Conservation (phyloP, 2,113 vertebrate genomes). For the Bubo blakistoni region DNA sequence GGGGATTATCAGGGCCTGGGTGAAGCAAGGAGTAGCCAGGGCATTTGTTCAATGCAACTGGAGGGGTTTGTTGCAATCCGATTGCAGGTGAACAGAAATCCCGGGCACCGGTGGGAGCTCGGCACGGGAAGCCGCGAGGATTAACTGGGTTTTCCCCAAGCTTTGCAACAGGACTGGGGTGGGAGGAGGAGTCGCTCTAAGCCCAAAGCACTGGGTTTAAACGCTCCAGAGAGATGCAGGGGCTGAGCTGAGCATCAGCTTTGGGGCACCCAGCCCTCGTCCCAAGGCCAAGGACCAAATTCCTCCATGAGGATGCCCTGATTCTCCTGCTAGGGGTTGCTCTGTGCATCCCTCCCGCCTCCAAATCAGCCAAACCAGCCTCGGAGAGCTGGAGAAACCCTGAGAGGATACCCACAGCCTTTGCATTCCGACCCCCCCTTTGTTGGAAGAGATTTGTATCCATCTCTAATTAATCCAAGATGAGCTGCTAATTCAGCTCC, state of each 20-base stretch:
- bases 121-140: neutral
- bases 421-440: neutral
- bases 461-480: conserved; percentile 62
- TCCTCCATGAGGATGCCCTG: neutral
- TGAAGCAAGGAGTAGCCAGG: neutral
- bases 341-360: neutral
- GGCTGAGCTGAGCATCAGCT: neutral
- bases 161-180: neutral
- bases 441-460: conserved; percentile 44
- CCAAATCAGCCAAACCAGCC: neutral
- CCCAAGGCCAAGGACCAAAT: neutral
- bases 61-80: neutral
- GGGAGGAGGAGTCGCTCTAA: neutral
- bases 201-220: neutral
- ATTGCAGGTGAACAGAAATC: conserved; percentile 20
- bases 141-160: conserved; percentile 16
- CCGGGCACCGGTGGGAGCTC: neutral
- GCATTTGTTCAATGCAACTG: neutral
- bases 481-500: conserved; percentile 58
- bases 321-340: neutral
- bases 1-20: neutral
- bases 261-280: neutral
- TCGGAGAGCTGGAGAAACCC: neutral
- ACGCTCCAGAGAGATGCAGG: neutral
- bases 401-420: neutral